Base-by-base conservation (phyloP, 2,113 vertebrate species). In the Oncorhynchus gorbuscha region DNA sequence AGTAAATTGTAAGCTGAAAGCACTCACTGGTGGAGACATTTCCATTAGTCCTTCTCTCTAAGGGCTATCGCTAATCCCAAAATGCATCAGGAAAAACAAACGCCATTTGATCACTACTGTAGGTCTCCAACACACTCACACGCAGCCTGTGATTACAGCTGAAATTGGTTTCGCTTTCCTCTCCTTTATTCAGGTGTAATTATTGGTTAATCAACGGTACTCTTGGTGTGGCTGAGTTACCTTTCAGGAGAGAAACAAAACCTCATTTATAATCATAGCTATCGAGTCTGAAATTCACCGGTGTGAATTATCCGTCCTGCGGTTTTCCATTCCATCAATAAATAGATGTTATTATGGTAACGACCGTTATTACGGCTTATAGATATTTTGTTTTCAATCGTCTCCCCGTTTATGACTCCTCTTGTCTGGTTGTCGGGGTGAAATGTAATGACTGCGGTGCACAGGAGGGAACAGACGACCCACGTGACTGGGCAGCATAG, bases 301-400 rank as follows among this genome's bases (percentile, higher is more conserved):
- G 14, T 48, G 62, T 49, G 1, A 76, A 62, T 77, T 89, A 88
- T 85, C 82, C 14, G 49, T 3, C 14, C 14, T 14, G 86, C 88
- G 85, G 89, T 76, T 90, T 90, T 90, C 88, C 87, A 90, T 92
- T 92, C 89, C 49, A 81, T 84, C 45, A n/a, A 39, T 59, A 86
- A 90, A 88, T 87, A 85, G 90, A 69, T 77, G 86, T 81, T 86
- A 87, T 91, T 89, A 86, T 79, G 13, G 76, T 87, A 87, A 91
- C 90, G 77, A 83, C 87, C 86, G 78, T 91, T 88, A 90, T 92
- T 87, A 90, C 76, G n/a, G 69, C 22, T 35, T 83, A 51, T 79
- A 20, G 79, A 87, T 68, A 68, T n/a, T 89, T 87, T 86, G 84
- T 86, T 85, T 86, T 76, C 35, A 69, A 84, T 81, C 67, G 30